A percentile compares a stretch with the other conserved stretches of the same genome.
phyloP scores from a whole-genome alignment of 2,113 vertebrate genomes.

The Baryphthengus martii region DNA sequence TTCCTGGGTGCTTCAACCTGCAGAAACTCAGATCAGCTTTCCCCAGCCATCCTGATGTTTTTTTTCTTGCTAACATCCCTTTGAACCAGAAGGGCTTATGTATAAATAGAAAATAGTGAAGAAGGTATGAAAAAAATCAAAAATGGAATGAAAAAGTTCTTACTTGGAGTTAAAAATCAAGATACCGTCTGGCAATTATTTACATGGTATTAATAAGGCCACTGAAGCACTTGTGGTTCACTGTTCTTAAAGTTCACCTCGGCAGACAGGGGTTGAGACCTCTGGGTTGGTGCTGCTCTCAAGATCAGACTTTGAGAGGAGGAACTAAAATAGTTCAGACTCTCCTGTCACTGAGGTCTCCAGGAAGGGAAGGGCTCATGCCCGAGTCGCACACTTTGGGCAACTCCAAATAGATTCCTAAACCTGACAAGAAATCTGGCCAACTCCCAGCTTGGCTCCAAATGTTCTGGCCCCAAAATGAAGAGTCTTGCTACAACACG shows the following conservation, averaged over 20 bases:
- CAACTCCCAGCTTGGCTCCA: neutral
- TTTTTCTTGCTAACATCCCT: neutral
- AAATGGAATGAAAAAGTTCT: neutral
- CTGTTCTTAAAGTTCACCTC: neutral
- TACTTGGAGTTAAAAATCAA: neutral
- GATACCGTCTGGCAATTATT: neutral
- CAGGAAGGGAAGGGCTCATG: neutral
- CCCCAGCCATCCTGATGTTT: neutral
- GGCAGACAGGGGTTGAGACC: neutral
- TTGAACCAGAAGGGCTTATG: neutral
- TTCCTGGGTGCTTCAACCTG: neutral
- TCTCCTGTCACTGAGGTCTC: neutral
- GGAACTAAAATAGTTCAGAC: neutral
- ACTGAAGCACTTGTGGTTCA: neutral
- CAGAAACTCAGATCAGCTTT: neutral
- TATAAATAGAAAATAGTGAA: neutral
- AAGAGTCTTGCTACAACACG: neutral
- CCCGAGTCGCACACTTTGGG: too few relatives aligned
- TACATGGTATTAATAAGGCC: neutral
- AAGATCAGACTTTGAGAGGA: neutral
- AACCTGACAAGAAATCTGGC: neutral
- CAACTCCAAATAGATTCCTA: neutral
- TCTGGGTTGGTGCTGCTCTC: neutral
- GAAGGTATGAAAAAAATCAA: neutral
- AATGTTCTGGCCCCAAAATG: too few relatives aligned